Base-by-base conservation (phyloP, 2,888 invertebrate species). In the Callyntrura guangdongensis region DNA sequence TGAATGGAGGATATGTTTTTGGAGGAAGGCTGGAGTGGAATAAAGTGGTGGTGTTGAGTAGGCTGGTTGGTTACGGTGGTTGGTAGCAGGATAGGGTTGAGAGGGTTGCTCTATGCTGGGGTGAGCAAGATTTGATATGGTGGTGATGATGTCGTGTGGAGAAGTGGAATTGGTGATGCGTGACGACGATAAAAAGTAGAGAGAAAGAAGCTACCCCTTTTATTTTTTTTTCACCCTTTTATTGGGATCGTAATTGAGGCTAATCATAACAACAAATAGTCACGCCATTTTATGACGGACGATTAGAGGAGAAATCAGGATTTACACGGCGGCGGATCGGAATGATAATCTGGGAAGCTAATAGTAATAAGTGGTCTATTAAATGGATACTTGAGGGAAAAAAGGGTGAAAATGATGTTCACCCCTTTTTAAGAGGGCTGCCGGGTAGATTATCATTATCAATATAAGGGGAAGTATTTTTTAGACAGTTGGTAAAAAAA, bases 71-170 rank as follows among this genome's bases (percentile, higher is more conserved):
- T 64, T 27, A 61, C 6, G 36, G 22, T 61, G 22, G 22, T 12
- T 61, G n/a, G 45, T 72, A 72, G 45, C 45, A 17, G 8, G 72
- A 72, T 72, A 45, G 72, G 72, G 72, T 72, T 72, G 72, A 72
- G 36, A 36, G 36, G 36, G 36, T 36, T 36, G 22, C 22, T 3
- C 11, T 2, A 5, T 67, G 67, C 3, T 25, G 6, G 64, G 5
- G 27, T 1, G 36, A 45, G 5, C 22, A 61, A 5, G 6, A 36
- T 45, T 36, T 72, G 47, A 72, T 72, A 47, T 9, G 72, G 17
- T n/a, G 47, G n/a, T 72, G n/a, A 20, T 20, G 67, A 12, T 27
- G 27, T 69, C 27, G 27, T 36, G 72, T 45, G 45, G 69, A 36
- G 64, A n/a, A 14, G 53, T 14, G 53, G 53, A 3, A 36, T 6